Base-by-base conservation (phyloP, 2,797 vertebrate species). In the Psittacula echo region DNA sequence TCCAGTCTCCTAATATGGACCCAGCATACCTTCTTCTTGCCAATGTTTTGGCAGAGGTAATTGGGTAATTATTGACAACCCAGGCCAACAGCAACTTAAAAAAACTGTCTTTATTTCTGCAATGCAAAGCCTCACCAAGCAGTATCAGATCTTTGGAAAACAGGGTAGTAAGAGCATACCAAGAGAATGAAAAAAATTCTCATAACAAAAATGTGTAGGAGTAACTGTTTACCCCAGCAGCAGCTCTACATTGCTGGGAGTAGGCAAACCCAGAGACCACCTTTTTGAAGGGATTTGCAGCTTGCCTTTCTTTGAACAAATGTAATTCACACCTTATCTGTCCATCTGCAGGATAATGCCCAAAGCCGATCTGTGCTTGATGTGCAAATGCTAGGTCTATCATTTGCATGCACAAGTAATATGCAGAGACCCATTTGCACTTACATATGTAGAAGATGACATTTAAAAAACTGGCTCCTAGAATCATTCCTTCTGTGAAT, bases 391-490 rank as follows among this genome's bases (percentile, higher is more conserved):
- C 13, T 93, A 89, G 83, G 85, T 86, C 87, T 93, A 81, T 71
- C 76, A 93, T 96, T 96, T 94, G 83, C 66, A 96, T 93, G 62
- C 83, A 78, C 32, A 88, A 96, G 70, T 92, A 83, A 95, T 94
- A 91, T 30, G 39, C 70, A 78, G 53, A 73, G 79, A 94, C 85
- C 87, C 79, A 71, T 94, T 93, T 96, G 85, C 91, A 91, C 93
- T 90, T 94, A 93, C 73, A 72, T 94, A 95, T 94, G 93, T 94
- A 95, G 90, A 95, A 75, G 41, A 96, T 91, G 93, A 94, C 94
- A 96, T 96, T 96, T 96, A 62, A 95, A 95, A 96, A 95, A 86
- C 95, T 94, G 90, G 85, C 90, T 95, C 58, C 77, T 75, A 90
- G 70, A 94, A 93, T 81, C 66, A 41, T 93, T 91, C 93, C 90